These are phyloP conservation scores for Euglossa dilemma DNA, from an alignment of 1,140 invertebrate species.

Conservation along the genomic window DNA sequence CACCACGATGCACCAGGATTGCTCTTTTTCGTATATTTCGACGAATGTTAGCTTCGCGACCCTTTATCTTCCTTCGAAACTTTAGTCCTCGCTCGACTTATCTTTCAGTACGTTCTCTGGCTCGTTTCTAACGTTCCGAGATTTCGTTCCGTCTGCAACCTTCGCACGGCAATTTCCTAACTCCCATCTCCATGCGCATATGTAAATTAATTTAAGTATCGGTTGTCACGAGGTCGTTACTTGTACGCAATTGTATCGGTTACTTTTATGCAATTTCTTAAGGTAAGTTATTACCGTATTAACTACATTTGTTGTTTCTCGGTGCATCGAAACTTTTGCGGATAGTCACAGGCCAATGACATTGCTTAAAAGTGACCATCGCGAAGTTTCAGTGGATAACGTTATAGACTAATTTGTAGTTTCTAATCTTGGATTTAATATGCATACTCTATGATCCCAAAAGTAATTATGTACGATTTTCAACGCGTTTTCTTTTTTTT, in stretches of 20 bases:
- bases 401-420: neutral
- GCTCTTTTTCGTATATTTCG: slow-evolving; percentile 14
- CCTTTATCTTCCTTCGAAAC: slow-evolving; percentile 16
- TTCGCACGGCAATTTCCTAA: neutral
- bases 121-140: neutral
- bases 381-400: neutral
- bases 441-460: neutral
- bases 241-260: neutral
- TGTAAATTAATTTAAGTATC: neutral
- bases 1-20: slow-evolving; percentile 55
- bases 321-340: slow-evolving; percentile 46
- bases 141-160: neutral
- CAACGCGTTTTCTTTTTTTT: neutral
- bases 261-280: neutral
- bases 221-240: no score
- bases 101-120: neutral
- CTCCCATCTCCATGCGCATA: neutral
- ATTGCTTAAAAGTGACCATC: slow-evolving; percentile 46
- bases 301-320: slow-evolving; percentile 38
- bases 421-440: neutral
- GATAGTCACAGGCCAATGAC: slow-evolving; percentile 54
- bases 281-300: neutral
- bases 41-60: neutral
- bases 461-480: no score
- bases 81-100: neutral